phyloP scores from a whole-genome alignment of 2,888 invertebrate species.

The Lepas anatifera region DNA sequence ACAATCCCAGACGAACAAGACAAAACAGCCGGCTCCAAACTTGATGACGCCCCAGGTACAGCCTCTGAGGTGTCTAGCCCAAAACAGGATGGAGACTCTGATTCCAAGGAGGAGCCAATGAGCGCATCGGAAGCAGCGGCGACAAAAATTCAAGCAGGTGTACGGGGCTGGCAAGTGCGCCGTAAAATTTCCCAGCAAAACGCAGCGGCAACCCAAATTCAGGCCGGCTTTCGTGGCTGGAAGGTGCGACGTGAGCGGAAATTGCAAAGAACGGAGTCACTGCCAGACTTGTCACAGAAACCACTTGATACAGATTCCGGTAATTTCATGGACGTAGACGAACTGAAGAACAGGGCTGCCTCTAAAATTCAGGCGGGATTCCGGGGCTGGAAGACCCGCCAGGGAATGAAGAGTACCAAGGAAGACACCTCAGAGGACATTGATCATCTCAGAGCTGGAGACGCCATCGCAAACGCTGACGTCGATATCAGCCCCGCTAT shows the following conservation, averaged over 20 bases:
- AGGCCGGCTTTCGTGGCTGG: slow-evolving; percentile 15
- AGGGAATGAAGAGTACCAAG: neutral
- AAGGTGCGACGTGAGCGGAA: neutral
- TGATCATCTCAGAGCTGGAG: too few relatives aligned
- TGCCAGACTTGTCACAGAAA: neutral
- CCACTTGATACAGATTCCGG: too few relatives aligned
- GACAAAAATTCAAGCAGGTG: slow-evolving; percentile 53
- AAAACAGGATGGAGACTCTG: too few relatives aligned
- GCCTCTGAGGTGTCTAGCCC: too few relatives aligned
- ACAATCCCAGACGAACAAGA: neutral
- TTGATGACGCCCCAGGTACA: too few relatives aligned
- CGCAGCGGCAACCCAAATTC: slow-evolving; percentile 14
- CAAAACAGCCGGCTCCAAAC: neutral
- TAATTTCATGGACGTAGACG: neutral
- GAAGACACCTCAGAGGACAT: neutral
- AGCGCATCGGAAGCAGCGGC: slow-evolving; percentile 33
- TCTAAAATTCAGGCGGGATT: neutral
- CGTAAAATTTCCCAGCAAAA: slow-evolving; percentile 36
- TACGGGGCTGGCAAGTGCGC: slow-evolving; percentile 52
- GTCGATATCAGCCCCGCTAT: neutral
- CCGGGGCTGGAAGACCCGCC: neutral
- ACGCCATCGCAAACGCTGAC: too few relatives aligned
- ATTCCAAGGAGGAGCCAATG: neutral
- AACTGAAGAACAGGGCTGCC: neutral
- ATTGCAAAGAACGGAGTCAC: neutral